Evolutionary conservation across 2,888 invertebrate species (phyloP).

Genomic region (Aphrophora alni): DNA sequence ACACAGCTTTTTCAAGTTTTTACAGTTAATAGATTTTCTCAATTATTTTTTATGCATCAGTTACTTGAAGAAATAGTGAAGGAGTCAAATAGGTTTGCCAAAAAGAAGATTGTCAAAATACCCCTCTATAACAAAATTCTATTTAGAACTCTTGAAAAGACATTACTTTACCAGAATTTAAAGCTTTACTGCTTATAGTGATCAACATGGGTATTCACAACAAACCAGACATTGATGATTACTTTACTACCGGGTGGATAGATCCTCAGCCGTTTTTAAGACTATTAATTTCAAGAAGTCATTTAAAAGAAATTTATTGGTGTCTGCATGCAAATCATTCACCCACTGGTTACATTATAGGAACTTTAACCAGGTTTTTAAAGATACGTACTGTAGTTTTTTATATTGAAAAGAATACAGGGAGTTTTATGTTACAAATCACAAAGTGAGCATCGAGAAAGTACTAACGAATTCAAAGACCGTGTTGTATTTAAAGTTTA

Average conservation of each 20-base stretch:
- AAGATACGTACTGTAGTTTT: neutral
- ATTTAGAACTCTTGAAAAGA: neutral
- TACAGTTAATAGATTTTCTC: neutral
- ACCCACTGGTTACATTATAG: neutral
- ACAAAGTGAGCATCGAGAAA: constrained; percentile 13
- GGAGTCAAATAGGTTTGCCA: neutral
- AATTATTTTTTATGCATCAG: neutral
- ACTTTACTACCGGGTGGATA: neutral
- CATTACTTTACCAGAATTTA: neutral
- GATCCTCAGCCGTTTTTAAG: neutral
- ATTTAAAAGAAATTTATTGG: neutral
- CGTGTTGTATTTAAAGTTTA: constrained; percentile 10
- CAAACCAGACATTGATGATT: neutral
- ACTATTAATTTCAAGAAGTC: neutral
- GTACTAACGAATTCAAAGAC: neutral
- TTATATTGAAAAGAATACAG: neutral
- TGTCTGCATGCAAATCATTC: neutral
- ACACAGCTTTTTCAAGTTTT: too few relatives aligned
- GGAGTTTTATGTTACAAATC: neutral
- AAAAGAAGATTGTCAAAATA: neutral
- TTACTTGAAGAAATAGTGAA: neutral
- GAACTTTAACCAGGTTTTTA: neutral
- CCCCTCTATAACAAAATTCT: neutral
- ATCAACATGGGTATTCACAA: neutral
- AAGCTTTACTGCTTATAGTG: neutral